Percentiles rank a stretch among this genome's conserved stretches.
These are phyloP conservation scores for Venturia canescens DNA, from an alignment of 1,140 invertebrate species.

Conservation along the genomic window DNA sequence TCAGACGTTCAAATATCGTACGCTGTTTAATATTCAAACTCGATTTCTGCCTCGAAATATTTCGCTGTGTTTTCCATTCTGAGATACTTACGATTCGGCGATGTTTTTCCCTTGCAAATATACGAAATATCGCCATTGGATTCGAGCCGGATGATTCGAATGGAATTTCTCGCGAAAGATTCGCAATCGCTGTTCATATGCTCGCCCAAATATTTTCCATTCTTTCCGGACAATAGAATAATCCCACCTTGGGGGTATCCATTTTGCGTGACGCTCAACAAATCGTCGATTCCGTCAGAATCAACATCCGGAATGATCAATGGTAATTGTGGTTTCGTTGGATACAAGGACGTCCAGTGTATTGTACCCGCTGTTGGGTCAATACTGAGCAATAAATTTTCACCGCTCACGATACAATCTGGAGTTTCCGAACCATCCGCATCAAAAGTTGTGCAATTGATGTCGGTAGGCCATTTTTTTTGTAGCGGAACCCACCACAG, in stretches of 20 bases:
- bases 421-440: conserved; percentile 82
- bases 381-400: conserved; percentile 82
- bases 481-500: conserved; percentile 80
- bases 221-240: conserved; percentile 81
- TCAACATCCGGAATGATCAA: conserved; percentile 84
- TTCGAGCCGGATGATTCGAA: conserved; percentile 75
- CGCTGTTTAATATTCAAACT: no score
- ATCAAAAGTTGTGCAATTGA: conserved; percentile 85
- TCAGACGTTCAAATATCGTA: no score
- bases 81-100: conserved; percentile 46
- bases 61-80: conserved; percentile 61
- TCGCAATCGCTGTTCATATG: conserved; percentile 68
- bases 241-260: conserved; percentile 77
- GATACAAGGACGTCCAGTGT: conserved; percentile 79
- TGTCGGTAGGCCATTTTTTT: conserved; percentile 81
- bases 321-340: conserved; percentile 82
- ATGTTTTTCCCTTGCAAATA: conserved; percentile 60
- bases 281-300: conserved; percentile 82
- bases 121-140: conserved; percentile 68
- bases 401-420: conserved; percentile 85
- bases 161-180: conserved; percentile 54
- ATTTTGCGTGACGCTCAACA: conserved; percentile 79
- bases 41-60: no score
- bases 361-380: conserved; percentile 83
- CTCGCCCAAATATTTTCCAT: conserved; percentile 75